Evolutionary conservation across 1,140 invertebrate genomes (phyloP), one percentile per base, ranked within the genome.

Genomic region (Pteromalus puparum): DNA sequence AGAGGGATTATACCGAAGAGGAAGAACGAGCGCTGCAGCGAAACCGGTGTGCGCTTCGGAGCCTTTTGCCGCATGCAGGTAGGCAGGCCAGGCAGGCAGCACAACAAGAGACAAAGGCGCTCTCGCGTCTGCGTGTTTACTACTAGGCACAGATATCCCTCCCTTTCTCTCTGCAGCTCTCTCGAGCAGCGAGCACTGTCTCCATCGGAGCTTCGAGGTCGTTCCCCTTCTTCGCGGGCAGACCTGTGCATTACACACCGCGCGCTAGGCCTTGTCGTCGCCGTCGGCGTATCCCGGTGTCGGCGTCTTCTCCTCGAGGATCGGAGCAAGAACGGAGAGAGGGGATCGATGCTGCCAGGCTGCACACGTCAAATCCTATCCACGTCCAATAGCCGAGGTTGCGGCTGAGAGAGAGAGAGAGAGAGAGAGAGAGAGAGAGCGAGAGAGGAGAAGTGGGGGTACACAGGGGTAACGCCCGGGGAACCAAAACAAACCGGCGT

Each of bases 401-500:
- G 84, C 79, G 84, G 65, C 30, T 34, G 30, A 5, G 30, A 5
- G 30, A 34, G 30, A 34, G 30, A 34, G 30, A 34, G 30, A 30
- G 30, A 30, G 30, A 34, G 30, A 34, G 30, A 34, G 30, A 34
- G 30, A 34, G 30, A 34, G 30, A 34, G n/a, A n/a, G 48, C 10
- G 79, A 79, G 73, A 82, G 83, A 78, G 74, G 38, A 34, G 38
- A 81, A 73, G 82, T 73, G 30, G 73, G 72, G 80, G 79, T 79
- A 84, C 84, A 82, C 84, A 82, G 89, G 92, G 91, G 89, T 92
- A 92, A 92, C 90, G 92, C 90, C 92, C 91, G 92, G 91, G 90
- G 91, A 93, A 93, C 92, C 92, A 93, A 93, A 92, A 92, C 92
- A 93, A 93, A 92, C 92, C 90, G 89, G 90, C 90, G 86, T 15